Evolutionary conservation across 2,888 invertebrate genomes (phyloP).

Genomic region (Agonum fuliginosum): DNA sequence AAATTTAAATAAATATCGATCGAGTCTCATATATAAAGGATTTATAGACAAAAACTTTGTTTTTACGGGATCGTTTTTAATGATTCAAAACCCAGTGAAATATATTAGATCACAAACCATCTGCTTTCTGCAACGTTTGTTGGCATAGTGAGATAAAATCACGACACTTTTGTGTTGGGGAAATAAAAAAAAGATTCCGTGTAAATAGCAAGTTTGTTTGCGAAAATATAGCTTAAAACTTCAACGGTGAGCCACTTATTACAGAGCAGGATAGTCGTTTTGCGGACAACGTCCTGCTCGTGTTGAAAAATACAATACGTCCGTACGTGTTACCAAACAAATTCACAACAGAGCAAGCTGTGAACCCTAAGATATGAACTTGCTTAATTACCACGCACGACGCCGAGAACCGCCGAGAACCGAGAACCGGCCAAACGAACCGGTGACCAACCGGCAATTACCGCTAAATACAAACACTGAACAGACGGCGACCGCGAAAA

Average conservation of each 20-base stretch:
- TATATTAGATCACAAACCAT: background rate
- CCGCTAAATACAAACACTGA: constrained; percentile 42
- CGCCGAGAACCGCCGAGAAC: background rate
- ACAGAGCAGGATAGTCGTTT: background rate
- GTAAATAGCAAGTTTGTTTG: constrained; percentile 2
- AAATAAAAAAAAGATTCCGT: background rate
- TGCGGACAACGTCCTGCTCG: constrained; percentile 12
- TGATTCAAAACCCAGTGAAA: too few species aligned
- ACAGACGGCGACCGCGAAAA: constrained; percentile 29
- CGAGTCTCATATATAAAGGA: too few species aligned
- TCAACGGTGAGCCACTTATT: constrained; percentile 8
- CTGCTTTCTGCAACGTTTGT: too few species aligned
- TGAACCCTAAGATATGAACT: constrained; percentile 48
- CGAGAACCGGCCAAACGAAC: background rate
- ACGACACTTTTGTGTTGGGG: background rate
- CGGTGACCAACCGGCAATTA: constrained; percentile 29
- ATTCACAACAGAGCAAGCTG: constrained; percentile 36
- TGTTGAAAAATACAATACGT: constrained; percentile 13
- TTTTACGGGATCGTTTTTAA: too few species aligned
- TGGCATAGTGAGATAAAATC: too few species aligned
- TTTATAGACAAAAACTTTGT: too few species aligned
- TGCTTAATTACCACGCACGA: constrained; percentile 47
- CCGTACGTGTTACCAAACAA: constrained; percentile 48
- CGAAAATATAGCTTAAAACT: background rate
- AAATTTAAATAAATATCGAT: too few species aligned